phyloP scores from a whole-genome alignment of 1,140 invertebrate genomes.

The Drosophila lowei region DNA sequence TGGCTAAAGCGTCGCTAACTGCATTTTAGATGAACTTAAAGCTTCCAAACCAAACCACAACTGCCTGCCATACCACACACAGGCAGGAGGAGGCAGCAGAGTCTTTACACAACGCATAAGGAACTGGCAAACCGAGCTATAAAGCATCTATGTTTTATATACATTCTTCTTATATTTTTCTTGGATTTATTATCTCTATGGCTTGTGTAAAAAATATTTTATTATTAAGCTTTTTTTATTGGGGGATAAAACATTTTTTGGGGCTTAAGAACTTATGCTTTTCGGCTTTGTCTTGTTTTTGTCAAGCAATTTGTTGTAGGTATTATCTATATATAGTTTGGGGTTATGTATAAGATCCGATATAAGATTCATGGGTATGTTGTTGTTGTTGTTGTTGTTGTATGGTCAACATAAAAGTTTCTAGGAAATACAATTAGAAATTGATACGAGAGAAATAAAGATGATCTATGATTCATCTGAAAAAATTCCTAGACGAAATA shows the following conservation, averaged over 20 bases:
- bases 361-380: constrained; percentile 61
- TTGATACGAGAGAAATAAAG: constrained; percentile 4
- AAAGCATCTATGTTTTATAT: constrained; percentile 46
- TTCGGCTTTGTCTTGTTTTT: constrained; percentile 27
- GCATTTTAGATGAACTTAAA: constrained; percentile 51
- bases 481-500: too few species aligned
- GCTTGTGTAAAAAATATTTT: constrained; percentile 37
- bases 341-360: constrained; percentile 42
- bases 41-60: constrained; percentile 38
- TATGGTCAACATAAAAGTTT: constrained; percentile 48
- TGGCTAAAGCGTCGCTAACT: constrained; percentile 39
- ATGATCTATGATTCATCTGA: constrained; percentile 13
- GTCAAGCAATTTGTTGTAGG: constrained; percentile 40
- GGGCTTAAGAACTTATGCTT: constrained; percentile 32
- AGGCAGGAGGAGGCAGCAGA: constrained; percentile 16
- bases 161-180: constrained; percentile 28
- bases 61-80: neutral
- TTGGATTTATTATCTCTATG: constrained; percentile 36
- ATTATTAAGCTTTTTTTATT: constrained; percentile 37
- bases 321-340: constrained; percentile 69
- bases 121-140: constrained; percentile 68
- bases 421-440: constrained; percentile 6
- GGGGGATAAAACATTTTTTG: constrained; percentile 31
- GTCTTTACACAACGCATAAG: constrained; percentile 61
- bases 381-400: constrained; percentile 56